A percentile compares a stretch with the other conserved stretches of the same genome.
phyloP scores from a whole-genome alignment of 2,113 vertebrate genomes.

The Cygnus buccinator region DNA sequence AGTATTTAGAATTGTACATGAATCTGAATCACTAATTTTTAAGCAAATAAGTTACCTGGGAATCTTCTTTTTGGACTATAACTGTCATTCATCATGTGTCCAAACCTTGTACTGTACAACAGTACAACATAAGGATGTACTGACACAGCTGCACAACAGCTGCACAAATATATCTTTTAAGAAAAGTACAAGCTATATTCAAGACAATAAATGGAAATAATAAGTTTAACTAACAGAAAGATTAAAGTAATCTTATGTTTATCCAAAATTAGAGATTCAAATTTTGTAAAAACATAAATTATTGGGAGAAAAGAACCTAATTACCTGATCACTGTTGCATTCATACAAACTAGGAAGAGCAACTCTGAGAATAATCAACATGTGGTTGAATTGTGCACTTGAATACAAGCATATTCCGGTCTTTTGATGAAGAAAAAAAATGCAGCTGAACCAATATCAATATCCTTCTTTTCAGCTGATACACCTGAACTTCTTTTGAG shows the following conservation, averaged over 20 bases:
- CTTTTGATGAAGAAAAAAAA: not conserved
- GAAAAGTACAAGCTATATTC: not conserved
- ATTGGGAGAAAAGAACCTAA: not conserved
- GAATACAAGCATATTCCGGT: not conserved
- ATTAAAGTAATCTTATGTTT: rapidly evolving
- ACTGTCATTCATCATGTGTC: not conserved
- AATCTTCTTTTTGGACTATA: not conserved
- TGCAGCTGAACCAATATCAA: not conserved
- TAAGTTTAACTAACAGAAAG: not conserved
- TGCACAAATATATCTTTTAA: not conserved
- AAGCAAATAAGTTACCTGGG: not conserved
- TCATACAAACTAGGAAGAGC: not conserved
- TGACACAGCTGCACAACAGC: not conserved
- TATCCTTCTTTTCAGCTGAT: not conserved
- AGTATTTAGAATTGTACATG: not conserved
- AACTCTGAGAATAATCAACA: not conserved
- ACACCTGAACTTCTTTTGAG: not conserved
- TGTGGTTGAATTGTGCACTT: not conserved
- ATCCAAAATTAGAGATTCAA: not conserved
- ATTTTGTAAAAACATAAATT: not conserved
- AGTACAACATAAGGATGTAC: not conserved
- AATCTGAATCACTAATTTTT: not conserved
- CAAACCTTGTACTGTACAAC: not conserved
- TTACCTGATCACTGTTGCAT: not conserved
- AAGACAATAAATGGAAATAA: not conserved